phyloP scores from a whole-genome alignment of 1,140 invertebrate species.

The Subanguina moxae region DNA sequence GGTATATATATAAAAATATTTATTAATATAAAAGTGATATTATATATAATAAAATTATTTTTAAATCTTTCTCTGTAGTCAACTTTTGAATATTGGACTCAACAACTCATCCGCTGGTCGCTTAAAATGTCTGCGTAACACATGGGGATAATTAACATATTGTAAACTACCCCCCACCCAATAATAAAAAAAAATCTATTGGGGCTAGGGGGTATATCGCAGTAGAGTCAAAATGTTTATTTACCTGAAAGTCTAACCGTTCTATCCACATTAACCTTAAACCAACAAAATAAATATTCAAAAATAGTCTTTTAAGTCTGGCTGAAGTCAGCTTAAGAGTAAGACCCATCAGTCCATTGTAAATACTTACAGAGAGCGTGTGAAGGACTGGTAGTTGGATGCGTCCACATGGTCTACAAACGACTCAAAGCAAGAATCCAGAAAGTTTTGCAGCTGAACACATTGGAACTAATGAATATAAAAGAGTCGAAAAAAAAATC shows the following conservation, averaged over 20 bases:
- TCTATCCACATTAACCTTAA: slow-evolving; percentile 30
- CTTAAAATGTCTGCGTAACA: no score
- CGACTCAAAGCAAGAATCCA: slow-evolving; percentile 52
- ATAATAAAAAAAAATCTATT: slow-evolving; percentile 7
- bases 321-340: slow-evolving; percentile 17
- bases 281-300: not conserved
- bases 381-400: slow-evolving; percentile 47
- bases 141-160: no score
- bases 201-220: no score
- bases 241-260: slow-evolving; percentile 33
- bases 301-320: not conserved
- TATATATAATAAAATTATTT: not conserved
- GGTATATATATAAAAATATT: no score
- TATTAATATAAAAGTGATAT: no score
- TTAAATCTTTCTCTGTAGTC: not conserved
- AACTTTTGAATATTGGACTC: slow-evolving; percentile 15
- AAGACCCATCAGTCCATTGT: no score
- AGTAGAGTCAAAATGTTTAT: no score
- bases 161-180: no score
- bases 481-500: slow-evolving; percentile 6
- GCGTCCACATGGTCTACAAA: slow-evolving; percentile 44
- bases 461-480: not conserved
- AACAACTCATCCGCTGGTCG: slow-evolving; percentile 16
- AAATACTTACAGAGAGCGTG: slow-evolving; percentile 30
- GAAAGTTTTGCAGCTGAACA: slow-evolving; percentile 50